Base-by-base conservation (phyloP, 1,140 invertebrate genomes). In the Dendrolimus kikuchii region DNA sequence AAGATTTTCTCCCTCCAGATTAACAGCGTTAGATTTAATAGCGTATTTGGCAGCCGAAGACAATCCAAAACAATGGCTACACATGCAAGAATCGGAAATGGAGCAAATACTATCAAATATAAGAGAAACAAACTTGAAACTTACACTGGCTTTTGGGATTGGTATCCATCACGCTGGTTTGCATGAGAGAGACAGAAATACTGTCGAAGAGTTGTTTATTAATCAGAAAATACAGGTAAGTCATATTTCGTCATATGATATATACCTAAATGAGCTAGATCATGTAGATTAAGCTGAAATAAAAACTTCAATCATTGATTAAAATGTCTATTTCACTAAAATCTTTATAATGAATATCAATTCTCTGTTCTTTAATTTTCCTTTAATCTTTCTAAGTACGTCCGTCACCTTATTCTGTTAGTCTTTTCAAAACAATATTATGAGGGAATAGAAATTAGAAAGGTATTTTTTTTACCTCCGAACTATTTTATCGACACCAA, bases 111-210 rank as follows among this genome's bases (percentile, higher is more conserved):
- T 95, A 36, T 85, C 90, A 64, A 92, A 93, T 81, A 92, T 99
- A 4, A 92, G 92, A 63, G 98, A 99, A 74, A 90, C 92, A 0
- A 98, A 99, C 88, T 89, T 99, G 5, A 97, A 98, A 78, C 89
- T 99, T 42, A 97, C 96, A 0, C 88, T 99, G 8, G 93, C 96
- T 0, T 99, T 99, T 89, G 99, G 99, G 5, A 99, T 99, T 68
- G 99, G 98, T 7, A 92, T 99, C 55, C 99, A 99, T 90, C 99
- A 99, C 88, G 98, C 98, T 23, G 98, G 91, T 42, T 83, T 99
- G 40, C 93, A 96, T 64, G 98, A 99, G 52, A 91, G 91, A 64
- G 99, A 99, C 87, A 89, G 98, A 48, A 94, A 92, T 74, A 93
- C 92, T 40, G 95, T 98, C 0, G 98, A 99, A 81, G 95, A 98